Evolutionary conservation across 2,888 invertebrate species (phyloP), one percentile per base, ranked within the genome.

Genomic region (Sesia apiformis): DNA sequence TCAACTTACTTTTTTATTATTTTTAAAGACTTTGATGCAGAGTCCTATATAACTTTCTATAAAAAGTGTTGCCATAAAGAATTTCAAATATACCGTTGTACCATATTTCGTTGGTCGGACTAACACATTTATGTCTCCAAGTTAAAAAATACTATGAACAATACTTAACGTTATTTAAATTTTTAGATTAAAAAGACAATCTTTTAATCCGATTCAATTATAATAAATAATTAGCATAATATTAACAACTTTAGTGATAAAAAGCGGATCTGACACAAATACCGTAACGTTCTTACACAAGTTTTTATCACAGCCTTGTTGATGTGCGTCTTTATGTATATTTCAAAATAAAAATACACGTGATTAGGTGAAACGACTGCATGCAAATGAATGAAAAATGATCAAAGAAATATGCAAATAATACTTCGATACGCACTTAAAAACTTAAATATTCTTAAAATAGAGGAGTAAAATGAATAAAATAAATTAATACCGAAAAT

Each of bases 251-350:
- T 46, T 23, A 50, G 8, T 62, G 65, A 58, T 72, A 67, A 72
- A 77, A 74, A 72, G 70, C 70, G 69, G 72, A 70, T 72, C 72
- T 74, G 78, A 81, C 72, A 72, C 74, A 74, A 81, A 78, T 75
- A 79, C 66, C 60, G 53, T 58, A 60, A 65, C 61, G 61, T 58
- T 57, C 60, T 54, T 59, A 78, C 74, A 78, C 74, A 74, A 67
- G 70, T 69, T 72, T 69, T 74, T 85, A 85, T 89, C 88, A 88
- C 88, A 88, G 88, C 88, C 88, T 71, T 72, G 64, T 77, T 84
- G 83, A 86, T 88, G 86, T 85, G 85, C 84, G 81, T 74, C 67
- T 42, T 63, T 70, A 65, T 69, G 66, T 23, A 23, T 23, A 23
- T 66, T 57, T 55, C 38, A 53, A 53, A 60, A 57, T 64, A 68